phyloP scores from a whole-genome alignment of 2,113 vertebrate species.

The Xyliphius kryptos region DNA sequence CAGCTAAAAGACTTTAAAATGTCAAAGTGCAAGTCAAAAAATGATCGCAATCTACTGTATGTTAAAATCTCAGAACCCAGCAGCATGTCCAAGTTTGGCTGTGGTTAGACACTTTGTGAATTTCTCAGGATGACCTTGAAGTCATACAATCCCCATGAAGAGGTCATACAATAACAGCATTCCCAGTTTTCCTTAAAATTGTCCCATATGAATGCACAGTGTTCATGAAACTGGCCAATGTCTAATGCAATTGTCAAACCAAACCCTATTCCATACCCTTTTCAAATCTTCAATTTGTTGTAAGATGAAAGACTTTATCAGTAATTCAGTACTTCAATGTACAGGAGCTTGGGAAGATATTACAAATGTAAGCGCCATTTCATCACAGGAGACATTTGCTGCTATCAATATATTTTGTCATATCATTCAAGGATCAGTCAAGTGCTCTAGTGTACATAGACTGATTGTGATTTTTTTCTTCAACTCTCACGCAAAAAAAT shows the following conservation, averaged over 20 bases:
- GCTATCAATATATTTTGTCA: conserved; percentile 5
- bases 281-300: not conserved
- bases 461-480: not conserved
- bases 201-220: too few relatives aligned
- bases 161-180: conserved; percentile 6
- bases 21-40: conserved; percentile 9
- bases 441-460: not conserved
- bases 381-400: conserved; percentile 2
- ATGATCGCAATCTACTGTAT: conserved; percentile 24
- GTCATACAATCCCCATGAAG: not conserved
- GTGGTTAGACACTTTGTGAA: conserved; percentile 6
- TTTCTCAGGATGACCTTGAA: conserved; percentile 16
- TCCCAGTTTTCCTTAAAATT: too few relatives aligned
- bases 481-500: conserved; percentile 2
- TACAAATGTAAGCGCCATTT: too few relatives aligned
- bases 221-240: too few relatives aligned
- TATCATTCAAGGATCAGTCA: conserved; percentile 12
- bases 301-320: not conserved
- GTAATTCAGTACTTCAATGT: not conserved
- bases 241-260: too few relatives aligned
- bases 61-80: too few relatives aligned
- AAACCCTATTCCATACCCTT: not conserved
- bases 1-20: too few relatives aligned
- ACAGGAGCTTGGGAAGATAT: too few relatives aligned
- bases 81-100: conserved; percentile 22